A percentile compares a stretch with the other conserved stretches of the same genome.
These are phyloP conservation scores for Graptemys geographica DNA, from an alignment of 2,797 vertebrate species.

Conservation along the genomic window DNA sequence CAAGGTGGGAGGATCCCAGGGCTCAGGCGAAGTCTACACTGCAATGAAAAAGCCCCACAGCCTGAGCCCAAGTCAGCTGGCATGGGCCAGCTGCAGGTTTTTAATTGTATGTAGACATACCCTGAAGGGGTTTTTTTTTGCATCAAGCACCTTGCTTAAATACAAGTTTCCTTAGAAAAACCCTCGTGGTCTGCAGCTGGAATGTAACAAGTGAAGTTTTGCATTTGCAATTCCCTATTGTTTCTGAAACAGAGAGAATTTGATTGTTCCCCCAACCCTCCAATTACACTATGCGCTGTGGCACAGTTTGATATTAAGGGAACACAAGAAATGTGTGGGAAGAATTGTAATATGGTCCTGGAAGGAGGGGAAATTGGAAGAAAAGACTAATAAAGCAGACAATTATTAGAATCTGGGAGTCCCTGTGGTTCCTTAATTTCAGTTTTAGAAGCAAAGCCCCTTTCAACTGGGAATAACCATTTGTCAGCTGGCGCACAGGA, in stretches of 20 bases:
- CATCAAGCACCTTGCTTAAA: not conserved
- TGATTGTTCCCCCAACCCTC: not conserved
- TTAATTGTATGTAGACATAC: not conserved
- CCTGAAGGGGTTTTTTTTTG: not conserved
- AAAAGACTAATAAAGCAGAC: not conserved
- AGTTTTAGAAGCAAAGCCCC: not conserved
- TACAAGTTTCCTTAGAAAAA: not conserved
- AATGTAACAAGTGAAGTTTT: constrained; percentile 4
- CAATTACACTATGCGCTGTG: constrained; percentile 8
- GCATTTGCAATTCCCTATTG: constrained; percentile 42
- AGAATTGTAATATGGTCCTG: not conserved
- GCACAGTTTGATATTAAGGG: not conserved
- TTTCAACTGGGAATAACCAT: not conserved
- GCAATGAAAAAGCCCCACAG: too few species aligned
- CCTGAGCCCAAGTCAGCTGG: too few species aligned
- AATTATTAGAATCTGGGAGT: not conserved
- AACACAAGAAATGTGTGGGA: not conserved
- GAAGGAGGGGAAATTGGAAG: not conserved
- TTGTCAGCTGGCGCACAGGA: not conserved
- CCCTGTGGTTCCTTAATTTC: not conserved
- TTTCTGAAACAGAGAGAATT: not conserved
- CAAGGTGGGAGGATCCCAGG: too few species aligned
- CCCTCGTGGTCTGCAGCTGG: not conserved
- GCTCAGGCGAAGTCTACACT: too few species aligned
- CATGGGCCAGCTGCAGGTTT: not conserved